phyloP scores from a whole-genome alignment of 2,113 vertebrate species.

The Loxodonta africana region DNA sequence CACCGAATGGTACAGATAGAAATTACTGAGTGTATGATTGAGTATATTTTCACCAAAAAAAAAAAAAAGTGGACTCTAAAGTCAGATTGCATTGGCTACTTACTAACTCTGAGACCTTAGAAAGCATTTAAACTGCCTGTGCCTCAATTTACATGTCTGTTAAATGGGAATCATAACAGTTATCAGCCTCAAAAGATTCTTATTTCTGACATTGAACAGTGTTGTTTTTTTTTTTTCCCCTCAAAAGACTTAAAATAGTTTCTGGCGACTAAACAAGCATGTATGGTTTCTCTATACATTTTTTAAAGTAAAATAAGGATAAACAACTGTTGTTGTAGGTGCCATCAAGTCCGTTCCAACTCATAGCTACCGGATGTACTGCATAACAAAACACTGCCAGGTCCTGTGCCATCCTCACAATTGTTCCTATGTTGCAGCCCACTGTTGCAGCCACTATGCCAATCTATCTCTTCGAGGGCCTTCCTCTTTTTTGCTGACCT shows the following conservation, averaged over 20 bases:
- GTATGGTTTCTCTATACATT: neutral
- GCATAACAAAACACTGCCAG: neutral
- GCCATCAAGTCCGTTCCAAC: neutral
- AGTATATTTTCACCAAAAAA: neutral
- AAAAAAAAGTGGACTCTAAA: fast-evolving
- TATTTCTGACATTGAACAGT: neutral
- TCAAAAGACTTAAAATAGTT: neutral
- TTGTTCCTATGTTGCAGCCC: neutral
- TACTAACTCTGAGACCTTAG: neutral
- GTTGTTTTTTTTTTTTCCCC: neutral
- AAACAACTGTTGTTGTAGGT: neutral
- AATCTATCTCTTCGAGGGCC: neutral
- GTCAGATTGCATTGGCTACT: neutral
- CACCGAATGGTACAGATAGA: neutral
- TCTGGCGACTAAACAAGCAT: neutral
- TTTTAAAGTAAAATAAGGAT: neutral
- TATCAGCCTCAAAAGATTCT: neutral
- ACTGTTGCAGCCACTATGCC: neutral
- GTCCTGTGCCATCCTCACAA: neutral
- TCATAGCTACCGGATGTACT: neutral
- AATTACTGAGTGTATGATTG: neutral
- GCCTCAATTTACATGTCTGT: neutral
- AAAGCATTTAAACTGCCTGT: fast-evolving
- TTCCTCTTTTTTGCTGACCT: neutral
- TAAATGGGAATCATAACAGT: too few relatives aligned